Evolutionary conservation across 2,113 vertebrate species (phyloP).

Genomic region (Suricata suricatta): DNA sequence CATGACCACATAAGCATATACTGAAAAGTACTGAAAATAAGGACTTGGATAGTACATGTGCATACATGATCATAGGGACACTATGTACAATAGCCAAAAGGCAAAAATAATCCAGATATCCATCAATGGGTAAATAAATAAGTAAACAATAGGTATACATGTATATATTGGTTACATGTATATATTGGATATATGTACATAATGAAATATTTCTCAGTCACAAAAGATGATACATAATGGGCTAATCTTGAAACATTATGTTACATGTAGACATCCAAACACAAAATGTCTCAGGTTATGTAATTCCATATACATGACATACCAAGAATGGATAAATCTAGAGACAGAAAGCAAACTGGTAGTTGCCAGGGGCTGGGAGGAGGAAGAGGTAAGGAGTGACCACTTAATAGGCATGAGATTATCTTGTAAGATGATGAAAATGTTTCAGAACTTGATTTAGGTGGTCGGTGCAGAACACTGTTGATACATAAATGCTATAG

Average conservation of each 20-base stretch:
- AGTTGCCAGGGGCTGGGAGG: fast-evolving
- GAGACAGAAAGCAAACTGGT: neutral
- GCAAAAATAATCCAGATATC: neutral
- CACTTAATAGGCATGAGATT: neutral
- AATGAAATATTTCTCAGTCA: neutral
- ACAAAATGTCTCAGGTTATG: neutral
- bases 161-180: no score
- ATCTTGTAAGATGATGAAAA: neutral
- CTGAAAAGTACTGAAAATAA: neutral
- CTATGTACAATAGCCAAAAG: neutral
- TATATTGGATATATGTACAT: neutral
- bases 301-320: neutral
- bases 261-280: neutral
- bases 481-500: neutral
- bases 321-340: neutral
- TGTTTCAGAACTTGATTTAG: neutral
- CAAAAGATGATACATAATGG: neutral
- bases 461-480: neutral
- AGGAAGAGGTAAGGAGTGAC: neutral
- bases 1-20: neutral
- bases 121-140: neutral
- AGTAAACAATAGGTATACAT: neutral
- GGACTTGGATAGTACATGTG: neutral
- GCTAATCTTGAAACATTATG: neutral
- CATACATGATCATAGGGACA: neutral